A percentile compares a stretch with the other conserved stretches of the same genome.
Conservation (phyloP, 2,888 invertebrate species). For the Acanthopleura granulata region DNA sequence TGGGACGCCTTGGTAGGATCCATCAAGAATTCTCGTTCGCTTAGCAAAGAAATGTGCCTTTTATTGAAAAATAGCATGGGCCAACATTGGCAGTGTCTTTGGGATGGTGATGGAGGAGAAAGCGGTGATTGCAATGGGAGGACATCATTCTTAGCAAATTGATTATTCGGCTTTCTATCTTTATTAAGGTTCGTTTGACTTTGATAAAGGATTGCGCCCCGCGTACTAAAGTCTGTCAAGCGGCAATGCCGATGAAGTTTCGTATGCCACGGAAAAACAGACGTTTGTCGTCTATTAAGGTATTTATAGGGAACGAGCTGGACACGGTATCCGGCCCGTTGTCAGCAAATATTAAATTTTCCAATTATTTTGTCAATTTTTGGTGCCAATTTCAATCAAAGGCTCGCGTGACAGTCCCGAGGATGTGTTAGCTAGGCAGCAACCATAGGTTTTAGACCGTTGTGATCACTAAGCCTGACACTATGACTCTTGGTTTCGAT, state of each 20-base stretch:
- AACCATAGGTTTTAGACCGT: too few species aligned
- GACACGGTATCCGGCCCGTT: neutral
- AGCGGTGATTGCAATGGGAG: neutral
- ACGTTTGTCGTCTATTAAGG: neutral
- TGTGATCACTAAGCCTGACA: too few species aligned
- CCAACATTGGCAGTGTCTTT: constrained; percentile 7
- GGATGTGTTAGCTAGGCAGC: too few species aligned
- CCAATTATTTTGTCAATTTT: constrained; percentile 12
- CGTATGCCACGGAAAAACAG: neutral
- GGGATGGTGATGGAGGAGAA: neutral
- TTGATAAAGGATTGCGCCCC: neutral
- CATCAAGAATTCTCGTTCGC: neutral
- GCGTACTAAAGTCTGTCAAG: too few species aligned
- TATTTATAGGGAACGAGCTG: neutral
- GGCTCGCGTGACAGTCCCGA: too few species aligned
- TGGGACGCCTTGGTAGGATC: too few species aligned
- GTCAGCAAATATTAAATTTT: neutral
- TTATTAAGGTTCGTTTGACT: constrained; percentile 4
- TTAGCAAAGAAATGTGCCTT: neutral
- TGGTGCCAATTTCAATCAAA: neutral
- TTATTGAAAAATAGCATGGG: neutral
- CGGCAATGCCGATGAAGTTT: too few species aligned
- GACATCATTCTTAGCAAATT: neutral
- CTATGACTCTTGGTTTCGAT: too few species aligned
- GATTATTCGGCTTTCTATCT: constrained; percentile 5